Conservation (phyloP, 2,888 invertebrate species). For the Lycophotia porphyrea region DNA sequence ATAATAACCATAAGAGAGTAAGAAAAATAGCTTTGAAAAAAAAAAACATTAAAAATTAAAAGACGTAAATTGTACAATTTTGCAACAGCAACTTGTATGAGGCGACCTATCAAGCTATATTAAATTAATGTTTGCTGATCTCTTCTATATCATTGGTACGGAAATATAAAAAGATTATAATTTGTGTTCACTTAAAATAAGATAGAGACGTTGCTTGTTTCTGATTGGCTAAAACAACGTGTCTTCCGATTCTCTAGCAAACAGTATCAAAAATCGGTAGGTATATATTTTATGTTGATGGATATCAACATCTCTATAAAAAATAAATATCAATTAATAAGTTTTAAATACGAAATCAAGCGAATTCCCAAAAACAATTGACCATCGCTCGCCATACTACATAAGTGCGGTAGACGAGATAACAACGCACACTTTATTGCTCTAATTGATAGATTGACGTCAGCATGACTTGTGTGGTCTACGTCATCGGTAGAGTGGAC, state of each 20-base stretch:
- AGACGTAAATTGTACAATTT: not conserved
- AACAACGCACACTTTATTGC: conserved; percentile 40
- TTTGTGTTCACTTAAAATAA: too few species aligned
- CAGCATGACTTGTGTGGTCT: conserved; percentile 57
- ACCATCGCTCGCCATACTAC: conserved; percentile 37
- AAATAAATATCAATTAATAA: not conserved
- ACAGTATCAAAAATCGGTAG: too few species aligned
- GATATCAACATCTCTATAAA: not conserved
- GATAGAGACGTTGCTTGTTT: too few species aligned
- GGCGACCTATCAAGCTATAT: too few species aligned
- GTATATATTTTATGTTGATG: too few species aligned
- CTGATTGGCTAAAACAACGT: too few species aligned
- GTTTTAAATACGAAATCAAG: conserved; percentile 9
- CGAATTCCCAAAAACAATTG: conserved; percentile 60
- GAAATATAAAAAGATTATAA: too few species aligned
- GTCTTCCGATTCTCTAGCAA: too few species aligned
- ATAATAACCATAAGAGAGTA: not conserved
- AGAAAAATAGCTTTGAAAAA: not conserved
- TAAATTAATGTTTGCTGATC: too few species aligned
- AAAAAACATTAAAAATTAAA: not conserved
- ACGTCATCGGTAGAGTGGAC: conserved; percentile 44
- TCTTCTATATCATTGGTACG: too few species aligned
- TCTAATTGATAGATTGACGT: conserved; percentile 64
- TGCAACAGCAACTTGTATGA: not conserved
- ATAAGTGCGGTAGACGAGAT: conserved; percentile 34